Evolutionary conservation across 37 sponge, comb jelly and placozoan genomes (phyloP), one percentile per base, ranked within the genome.

Genomic region (Chondrilla cf. caribensis): DNA sequence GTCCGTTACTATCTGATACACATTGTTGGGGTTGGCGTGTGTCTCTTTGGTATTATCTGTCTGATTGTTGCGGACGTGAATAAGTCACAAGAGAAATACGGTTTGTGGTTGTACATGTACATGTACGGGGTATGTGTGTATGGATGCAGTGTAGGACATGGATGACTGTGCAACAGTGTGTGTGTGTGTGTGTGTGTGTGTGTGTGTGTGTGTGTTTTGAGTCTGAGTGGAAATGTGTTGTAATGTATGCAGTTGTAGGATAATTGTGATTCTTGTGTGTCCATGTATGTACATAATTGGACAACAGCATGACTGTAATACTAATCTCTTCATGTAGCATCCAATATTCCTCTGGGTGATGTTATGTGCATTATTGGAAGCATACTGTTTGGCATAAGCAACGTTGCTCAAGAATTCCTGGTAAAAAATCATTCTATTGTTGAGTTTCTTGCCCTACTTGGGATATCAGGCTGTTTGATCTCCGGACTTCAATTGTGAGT

Each of bases 381-480:
- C 3, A 58, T 83, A 22, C 66, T 93, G 38, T 96, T 91, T 79
- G 92, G 85, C 22, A 70, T 89, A 28, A 79, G 88, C 39, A 96
- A 96, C 67, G 95, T 94, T 29, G 78, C 84, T 28, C 85, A 88
- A 79, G 95, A 96, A 86, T 94, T 82, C 54, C 77, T 93, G 28
- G 92, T 89, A 24, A 96, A 91, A 80, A 87, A 84, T 24, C 86
- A 87, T 73, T 66, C 86, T 22, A 54, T 87, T 0, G 33, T 73
- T 0, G 94, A 96, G 73, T 96, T 84, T 84, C 90, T 93, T 7
- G 94, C 85, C 0, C 33, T 93, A 5, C 54, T 94, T 29, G 95
- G 95, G 24, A n/a, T 96, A 38, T 38, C 79, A 28, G 92, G 87
- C 55, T 79, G 78, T 41, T 3, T 96, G 32, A 58, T 96, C 31